Percentiles rank a stretch among this genome's conserved stretches.
Evolutionary conservation across 2,888 invertebrate genomes (phyloP).

Genomic region (Sminthurinus aureus): DNA sequence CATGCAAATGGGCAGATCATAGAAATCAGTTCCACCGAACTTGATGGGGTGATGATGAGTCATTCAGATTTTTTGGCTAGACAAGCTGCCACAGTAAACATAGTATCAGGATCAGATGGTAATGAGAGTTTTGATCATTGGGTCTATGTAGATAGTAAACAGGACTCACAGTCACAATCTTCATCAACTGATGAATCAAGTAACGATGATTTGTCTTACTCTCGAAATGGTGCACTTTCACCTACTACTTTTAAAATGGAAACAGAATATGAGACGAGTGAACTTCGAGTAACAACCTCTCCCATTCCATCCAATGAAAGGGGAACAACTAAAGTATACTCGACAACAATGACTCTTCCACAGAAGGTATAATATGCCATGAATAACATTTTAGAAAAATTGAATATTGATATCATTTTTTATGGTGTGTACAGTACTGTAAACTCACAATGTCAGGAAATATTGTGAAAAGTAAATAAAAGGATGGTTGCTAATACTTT

Average conservation of each 20-base stretch:
- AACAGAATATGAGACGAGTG: conserved; percentile 54
- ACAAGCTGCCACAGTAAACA: conserved; percentile 44
- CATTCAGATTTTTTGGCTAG: conserved; percentile 60
- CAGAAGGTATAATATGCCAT: conserved; percentile 50
- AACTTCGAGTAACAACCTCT: conserved; percentile 59
- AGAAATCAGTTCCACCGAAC: conserved; percentile 60
- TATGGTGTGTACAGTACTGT: no score
- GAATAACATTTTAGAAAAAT: no score
- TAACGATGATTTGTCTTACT: conserved; percentile 53
- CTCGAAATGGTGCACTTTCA: conserved; percentile 52
- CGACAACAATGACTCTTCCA: conserved; percentile 56
- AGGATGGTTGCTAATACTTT: no score
- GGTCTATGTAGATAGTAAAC: conserved; percentile 62
- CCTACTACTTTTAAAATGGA: conserved; percentile 57
- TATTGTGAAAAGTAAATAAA: no score
- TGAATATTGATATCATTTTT: no score
- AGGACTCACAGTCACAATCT: conserved; percentile 56
- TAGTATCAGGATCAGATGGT: conserved; percentile 9
- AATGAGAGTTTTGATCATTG: conserved; percentile 63
- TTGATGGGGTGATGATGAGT: conserved; percentile 61
- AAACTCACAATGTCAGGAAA: no score
- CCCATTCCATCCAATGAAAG: conserved; percentile 62
- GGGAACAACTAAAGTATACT: conserved; percentile 59
- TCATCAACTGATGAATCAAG: conserved; percentile 51
- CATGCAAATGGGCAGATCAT: conserved; percentile 53